phyloP scores from a whole-genome alignment of 2,797 vertebrate species.

The Podargus strigoides region DNA sequence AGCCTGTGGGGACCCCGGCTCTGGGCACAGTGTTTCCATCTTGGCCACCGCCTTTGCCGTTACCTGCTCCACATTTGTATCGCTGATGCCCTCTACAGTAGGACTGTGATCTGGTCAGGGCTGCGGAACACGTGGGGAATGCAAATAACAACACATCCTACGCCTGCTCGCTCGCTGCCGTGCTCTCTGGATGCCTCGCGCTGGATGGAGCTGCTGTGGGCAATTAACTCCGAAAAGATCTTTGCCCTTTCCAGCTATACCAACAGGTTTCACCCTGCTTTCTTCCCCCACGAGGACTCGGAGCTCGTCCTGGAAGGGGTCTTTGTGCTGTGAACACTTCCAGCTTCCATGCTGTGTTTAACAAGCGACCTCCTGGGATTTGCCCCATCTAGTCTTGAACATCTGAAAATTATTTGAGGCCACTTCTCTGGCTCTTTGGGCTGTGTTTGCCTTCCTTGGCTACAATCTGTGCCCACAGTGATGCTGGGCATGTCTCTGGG shows the following conservation, averaged over 20 bases:
- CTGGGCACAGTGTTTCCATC: not conserved
- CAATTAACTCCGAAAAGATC: not conserved
- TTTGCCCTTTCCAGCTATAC: not conserved
- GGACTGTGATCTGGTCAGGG: not conserved
- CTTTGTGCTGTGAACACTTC: constrained; percentile 13
- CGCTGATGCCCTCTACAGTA: not conserved
- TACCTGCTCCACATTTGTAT: not conserved
- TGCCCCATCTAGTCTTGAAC: not conserved
- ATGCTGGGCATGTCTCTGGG: not conserved
- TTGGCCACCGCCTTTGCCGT: not conserved
- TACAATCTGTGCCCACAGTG: not conserved
- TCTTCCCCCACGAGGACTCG: not conserved
- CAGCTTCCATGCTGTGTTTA: not conserved
- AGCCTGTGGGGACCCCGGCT: not conserved
- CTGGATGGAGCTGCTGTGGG: not conserved
- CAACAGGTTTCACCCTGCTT: not conserved
- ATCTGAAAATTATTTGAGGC: constrained; percentile 34
- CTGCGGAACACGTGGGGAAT: not conserved
- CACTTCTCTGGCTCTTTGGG: not conserved
- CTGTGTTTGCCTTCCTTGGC: not conserved
- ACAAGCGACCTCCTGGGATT: not conserved
- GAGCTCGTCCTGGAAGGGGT: not conserved
- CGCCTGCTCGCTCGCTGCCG: fast-evolving
- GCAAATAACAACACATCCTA: not conserved
- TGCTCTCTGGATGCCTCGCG: not conserved